These are phyloP conservation scores for Melieria crassipennis DNA, from an alignment of 2,888 invertebrate genomes.

Conservation along the genomic window DNA sequence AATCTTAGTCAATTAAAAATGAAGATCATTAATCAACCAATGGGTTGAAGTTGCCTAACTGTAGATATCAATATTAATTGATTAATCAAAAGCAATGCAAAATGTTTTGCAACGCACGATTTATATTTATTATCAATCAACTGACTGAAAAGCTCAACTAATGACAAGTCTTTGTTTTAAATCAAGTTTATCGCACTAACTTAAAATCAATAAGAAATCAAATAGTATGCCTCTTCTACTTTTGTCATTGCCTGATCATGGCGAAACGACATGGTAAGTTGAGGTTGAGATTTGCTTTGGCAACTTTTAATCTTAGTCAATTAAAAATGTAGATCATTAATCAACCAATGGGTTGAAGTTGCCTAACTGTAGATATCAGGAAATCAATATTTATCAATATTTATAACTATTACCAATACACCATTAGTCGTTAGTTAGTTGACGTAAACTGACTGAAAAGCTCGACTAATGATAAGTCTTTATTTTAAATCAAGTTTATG, in stretches of 20 bases:
- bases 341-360: constrained; percentile 52
- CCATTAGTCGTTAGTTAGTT: too few relatives aligned
- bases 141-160: too few relatives aligned
- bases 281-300: constrained; percentile 43
- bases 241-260: constrained; percentile 41
- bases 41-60: constrained; percentile 28
- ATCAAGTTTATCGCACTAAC: constrained; percentile 13
- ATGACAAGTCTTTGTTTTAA: neutral
- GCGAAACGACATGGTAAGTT: constrained; percentile 51
- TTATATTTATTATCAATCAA: neutral
- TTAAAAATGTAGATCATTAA: constrained; percentile 40
- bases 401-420: too few relatives aligned
- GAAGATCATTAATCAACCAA: constrained; percentile 46
- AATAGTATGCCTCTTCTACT: constrained; percentile 48
- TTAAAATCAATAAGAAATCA: constrained; percentile 20
- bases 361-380: constrained; percentile 25
- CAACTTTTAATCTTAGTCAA: constrained; percentile 54
- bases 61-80: neutral
- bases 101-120: too few relatives aligned
- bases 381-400: too few relatives aligned
- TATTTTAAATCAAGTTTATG: neutral
- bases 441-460: too few relatives aligned
- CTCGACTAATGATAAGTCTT: too few relatives aligned
- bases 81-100: too few relatives aligned
- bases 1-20: constrained; percentile 51